Conservation (phyloP, 2,888 invertebrate genomes). For the Dichetophora obliterata region DNA sequence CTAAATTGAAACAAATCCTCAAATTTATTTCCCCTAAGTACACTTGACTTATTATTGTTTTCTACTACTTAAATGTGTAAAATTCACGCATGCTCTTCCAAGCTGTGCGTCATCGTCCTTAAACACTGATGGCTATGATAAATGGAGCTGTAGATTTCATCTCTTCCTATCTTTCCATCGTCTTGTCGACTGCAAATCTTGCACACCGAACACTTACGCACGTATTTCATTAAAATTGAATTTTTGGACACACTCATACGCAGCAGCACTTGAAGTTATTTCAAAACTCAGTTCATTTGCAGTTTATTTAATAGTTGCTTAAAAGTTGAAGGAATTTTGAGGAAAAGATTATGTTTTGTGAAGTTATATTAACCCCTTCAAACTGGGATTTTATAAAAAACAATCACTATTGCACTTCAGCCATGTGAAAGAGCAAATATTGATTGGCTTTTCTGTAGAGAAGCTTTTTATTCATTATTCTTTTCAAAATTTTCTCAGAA, state of each 20-base stretch:
- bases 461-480: no score
- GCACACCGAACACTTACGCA: conserved; percentile 19
- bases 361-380: no score
- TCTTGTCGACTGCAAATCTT: no score
- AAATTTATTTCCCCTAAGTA: conserved; percentile 25
- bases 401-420: no score
- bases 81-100: neutral
- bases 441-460: no score
- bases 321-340: neutral
- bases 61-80: conserved; percentile 21
- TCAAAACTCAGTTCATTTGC: neutral
- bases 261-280: neutral
- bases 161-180: no score
- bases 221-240: conserved; percentile 29
- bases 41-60: conserved; percentile 31
- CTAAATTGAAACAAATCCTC: conserved; percentile 1
- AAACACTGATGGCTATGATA: neutral
- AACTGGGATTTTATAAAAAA: no score
- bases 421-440: no score
- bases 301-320: neutral
- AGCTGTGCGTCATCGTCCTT: neutral
- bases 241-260: neutral
- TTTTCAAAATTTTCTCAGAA: no score
- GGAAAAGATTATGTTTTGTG: neutral
- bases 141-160: no score